Conservation (phyloP, 2,888 invertebrate species). For the Ptilodon capucinus region DNA sequence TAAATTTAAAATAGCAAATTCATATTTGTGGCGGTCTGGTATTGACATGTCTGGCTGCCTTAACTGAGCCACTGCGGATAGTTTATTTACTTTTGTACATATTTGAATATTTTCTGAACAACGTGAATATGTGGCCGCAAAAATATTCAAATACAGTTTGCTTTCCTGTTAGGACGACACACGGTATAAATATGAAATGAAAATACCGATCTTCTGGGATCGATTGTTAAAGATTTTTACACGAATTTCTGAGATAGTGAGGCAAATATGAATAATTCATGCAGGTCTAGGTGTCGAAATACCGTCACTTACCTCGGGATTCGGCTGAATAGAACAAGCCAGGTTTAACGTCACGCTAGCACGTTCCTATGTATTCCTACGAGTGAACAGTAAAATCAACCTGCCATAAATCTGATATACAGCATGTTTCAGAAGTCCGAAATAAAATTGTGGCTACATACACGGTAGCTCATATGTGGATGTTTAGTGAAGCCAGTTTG, state of each 20-base stretch:
- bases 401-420: too few species aligned
- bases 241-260: conserved; percentile 7
- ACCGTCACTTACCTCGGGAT: background rate
- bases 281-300: background rate
- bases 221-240: conserved; percentile 10
- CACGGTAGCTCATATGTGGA: too few species aligned
- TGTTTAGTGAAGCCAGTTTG: too few species aligned
- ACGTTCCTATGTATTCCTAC: background rate
- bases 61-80: conserved; percentile 1
- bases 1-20: conserved; percentile 21
- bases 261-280: background rate
- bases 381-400: background rate
- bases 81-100: conserved; percentile 27
- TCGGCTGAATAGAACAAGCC: background rate
- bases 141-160: conserved; percentile 29
- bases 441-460: too few species aligned
- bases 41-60: conserved; percentile 21
- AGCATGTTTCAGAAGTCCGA: too few species aligned
- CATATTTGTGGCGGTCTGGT: conserved; percentile 16
- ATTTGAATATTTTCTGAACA: conserved; percentile 14
- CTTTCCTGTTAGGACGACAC: conserved; percentile 12
- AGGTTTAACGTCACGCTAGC: background rate
- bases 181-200: conserved; percentile 18
- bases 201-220: conserved; percentile 18
- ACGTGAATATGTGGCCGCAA: conserved; percentile 8